A percentile compares a stretch with the other conserved stretches of the same genome.
These are phyloP conservation scores for Olivierus martensii DNA, from an alignment of 1,140 invertebrate species.

Conservation along the genomic window DNA sequence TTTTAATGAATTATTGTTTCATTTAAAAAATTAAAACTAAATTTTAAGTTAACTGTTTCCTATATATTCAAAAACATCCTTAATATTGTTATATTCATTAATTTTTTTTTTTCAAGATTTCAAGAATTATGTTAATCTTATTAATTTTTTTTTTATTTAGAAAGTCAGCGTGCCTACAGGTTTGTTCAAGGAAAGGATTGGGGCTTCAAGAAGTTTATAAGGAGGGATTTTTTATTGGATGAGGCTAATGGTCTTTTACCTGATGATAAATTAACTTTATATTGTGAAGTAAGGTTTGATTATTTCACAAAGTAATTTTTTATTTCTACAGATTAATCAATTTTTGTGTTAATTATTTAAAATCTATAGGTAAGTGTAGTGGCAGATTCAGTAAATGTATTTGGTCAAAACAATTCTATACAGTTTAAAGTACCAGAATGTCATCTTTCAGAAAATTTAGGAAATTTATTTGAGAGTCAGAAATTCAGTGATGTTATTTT, in stretches of 20 bases:
- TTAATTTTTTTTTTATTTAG: no score
- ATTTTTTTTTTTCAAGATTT: no score
- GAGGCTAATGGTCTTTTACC: slow-evolving; percentile 95
- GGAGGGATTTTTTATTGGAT: slow-evolving; percentile 93
- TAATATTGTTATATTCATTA: no score
- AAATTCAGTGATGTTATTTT: slow-evolving; percentile 94
- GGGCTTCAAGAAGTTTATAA: slow-evolving; percentile 99
- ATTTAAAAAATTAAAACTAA: no score
- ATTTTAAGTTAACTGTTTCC: no score
- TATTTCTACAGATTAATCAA: slow-evolving; percentile 2
- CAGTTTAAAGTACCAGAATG: slow-evolving; percentile 98
- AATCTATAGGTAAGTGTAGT: slow-evolving; percentile 66
- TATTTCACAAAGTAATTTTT: neutral
- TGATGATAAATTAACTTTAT: slow-evolving; percentile 97
- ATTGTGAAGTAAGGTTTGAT: slow-evolving; percentile 74
- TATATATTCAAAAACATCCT: no score
- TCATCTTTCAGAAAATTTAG: slow-evolving; percentile 83
- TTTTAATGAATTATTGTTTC: no score
- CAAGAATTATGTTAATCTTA: no score
- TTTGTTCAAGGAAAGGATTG: slow-evolving; percentile 99
- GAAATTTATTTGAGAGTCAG: slow-evolving; percentile 84
- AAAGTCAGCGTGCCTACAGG: slow-evolving; percentile 85
- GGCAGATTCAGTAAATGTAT: slow-evolving; percentile 94
- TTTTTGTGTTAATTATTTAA: neutral
- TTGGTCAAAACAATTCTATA: slow-evolving; percentile 83